Evolutionary conservation across 2,797 vertebrate genomes (phyloP).

Genomic region (Propithecus perrieri): DNA sequence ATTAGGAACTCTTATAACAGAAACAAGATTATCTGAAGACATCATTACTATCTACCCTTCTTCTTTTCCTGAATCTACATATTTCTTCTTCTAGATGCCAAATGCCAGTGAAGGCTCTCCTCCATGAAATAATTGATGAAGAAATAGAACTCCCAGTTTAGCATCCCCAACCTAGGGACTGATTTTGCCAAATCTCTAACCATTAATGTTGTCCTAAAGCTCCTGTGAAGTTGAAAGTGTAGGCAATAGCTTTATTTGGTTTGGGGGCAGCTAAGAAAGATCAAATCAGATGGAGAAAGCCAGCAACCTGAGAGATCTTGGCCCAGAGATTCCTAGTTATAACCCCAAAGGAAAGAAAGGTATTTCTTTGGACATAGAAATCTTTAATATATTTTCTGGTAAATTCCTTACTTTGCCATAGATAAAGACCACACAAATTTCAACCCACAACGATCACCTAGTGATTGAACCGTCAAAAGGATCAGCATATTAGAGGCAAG

Average conservation of each 20-base stretch:
- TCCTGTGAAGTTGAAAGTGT: background rate
- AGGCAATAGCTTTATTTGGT: slow-evolving; percentile 7
- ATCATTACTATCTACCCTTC: background rate
- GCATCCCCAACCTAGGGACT: background rate
- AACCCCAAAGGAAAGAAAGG: background rate
- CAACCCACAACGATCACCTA: background rate
- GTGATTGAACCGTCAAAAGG: background rate
- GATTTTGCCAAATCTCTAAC: slow-evolving; percentile 32
- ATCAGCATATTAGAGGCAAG: background rate
- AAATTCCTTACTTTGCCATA: slow-evolving; percentile 20
- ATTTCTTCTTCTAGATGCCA: slow-evolving; percentile 18
- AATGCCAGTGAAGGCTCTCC: background rate
- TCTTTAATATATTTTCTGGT: slow-evolving; percentile 35
- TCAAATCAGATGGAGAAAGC: background rate
- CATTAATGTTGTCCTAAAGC: background rate
- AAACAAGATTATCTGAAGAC: background rate
- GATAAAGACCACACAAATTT: background rate
- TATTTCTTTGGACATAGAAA: slow-evolving; percentile 32
- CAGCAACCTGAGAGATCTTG: background rate
- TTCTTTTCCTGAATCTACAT: background rate
- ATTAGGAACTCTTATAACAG: background rate
- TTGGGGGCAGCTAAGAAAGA: slow-evolving; percentile 9
- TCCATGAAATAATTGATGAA: slow-evolving; percentile 29
- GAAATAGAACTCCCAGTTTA: background rate
- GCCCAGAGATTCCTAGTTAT: background rate